Evolutionary conservation across 2,888 invertebrate species (phyloP), one percentile per base, ranked within the genome.

Genomic region (Oscheius sp.): DNA sequence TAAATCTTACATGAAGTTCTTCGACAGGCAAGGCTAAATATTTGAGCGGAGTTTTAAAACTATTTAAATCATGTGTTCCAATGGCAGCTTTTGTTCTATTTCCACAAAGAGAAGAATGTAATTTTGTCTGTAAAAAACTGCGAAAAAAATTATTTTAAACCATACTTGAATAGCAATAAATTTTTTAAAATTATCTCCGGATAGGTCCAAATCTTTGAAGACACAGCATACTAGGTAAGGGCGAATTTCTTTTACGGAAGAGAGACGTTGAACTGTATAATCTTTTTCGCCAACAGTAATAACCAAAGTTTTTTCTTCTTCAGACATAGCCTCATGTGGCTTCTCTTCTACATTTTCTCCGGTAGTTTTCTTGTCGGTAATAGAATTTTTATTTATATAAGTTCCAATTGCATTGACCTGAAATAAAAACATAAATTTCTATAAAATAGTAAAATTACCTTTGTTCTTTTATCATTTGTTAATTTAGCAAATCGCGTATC

Each of bases 31-130:
- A 91, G 0, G 94, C 93, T 73, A 93, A 93, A 89, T 93, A 94
- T 41, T 87, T 80, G 76, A 93, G 91, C 90, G 90, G 92, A 88
- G 85, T 79, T 12, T 91, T 89, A 75, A 94, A 90, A 84, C 92
- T 92, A 52, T 89, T 90, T 77, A 93, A 89, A 88, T 94, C 94
- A 89, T 95, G 95, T 0, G 94, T 94, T 2, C 94, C 94, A 74
- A 94, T 93, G 0, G 94, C 94, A 0, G 94, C 93, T 0, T 91
- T 89, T 84, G 93, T 93, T 81, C 94, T 90, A 87, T 93, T 94
- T 69, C 93, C 92, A 88, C 94, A 94, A 12, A 93, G 90, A 0
- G 92, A 92, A 7, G 78, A 89, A 83, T 90, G 90, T 5, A 90
- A 89, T 87, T 92, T 93, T 0, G 93, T 94, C 90, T 94, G 84